These are phyloP conservation scores for Lasioglossum malachurum DNA, from an alignment of 2,888 invertebrate genomes.

Conservation along the genomic window DNA sequence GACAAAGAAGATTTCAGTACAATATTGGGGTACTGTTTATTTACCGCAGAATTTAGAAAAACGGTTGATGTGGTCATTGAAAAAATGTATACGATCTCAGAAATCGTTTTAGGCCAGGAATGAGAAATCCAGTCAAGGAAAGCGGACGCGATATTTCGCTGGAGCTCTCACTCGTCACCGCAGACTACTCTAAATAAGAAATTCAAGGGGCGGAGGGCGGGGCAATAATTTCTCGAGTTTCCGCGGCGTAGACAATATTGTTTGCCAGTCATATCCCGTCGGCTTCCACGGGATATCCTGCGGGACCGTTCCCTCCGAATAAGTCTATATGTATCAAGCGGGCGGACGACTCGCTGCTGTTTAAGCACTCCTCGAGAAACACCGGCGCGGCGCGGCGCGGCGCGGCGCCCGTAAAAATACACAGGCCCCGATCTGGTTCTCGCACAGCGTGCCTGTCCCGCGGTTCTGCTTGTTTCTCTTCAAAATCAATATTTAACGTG, in stretches of 20 bases:
- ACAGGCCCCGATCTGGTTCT: not conserved
- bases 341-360: not conserved
- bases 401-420: slow-evolving; percentile 1
- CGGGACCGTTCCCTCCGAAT: slow-evolving; percentile 1
- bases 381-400: not conserved
- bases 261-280: slow-evolving; percentile 11
- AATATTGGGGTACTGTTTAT: too few relatives aligned
- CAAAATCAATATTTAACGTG: slow-evolving; percentile 14
- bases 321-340: slow-evolving; percentile 8
- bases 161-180: not conserved
- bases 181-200: not conserved
- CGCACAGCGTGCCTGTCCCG: not conserved
- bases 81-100: not conserved
- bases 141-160: not conserved
- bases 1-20: too few relatives aligned
- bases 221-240: slow-evolving; percentile 12
- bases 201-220: not conserved
- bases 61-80: too few relatives aligned
- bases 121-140: not conserved
- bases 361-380: slow-evolving; percentile 5
- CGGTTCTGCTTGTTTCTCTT: not conserved
- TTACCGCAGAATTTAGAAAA: too few relatives aligned
- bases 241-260: slow-evolving; percentile 7
- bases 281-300: slow-evolving; percentile 11
- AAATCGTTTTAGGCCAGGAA: not conserved